These are phyloP conservation scores for Microtus agrestis DNA, from an alignment of 2,797 vertebrate genomes.

Conservation along the genomic window DNA sequence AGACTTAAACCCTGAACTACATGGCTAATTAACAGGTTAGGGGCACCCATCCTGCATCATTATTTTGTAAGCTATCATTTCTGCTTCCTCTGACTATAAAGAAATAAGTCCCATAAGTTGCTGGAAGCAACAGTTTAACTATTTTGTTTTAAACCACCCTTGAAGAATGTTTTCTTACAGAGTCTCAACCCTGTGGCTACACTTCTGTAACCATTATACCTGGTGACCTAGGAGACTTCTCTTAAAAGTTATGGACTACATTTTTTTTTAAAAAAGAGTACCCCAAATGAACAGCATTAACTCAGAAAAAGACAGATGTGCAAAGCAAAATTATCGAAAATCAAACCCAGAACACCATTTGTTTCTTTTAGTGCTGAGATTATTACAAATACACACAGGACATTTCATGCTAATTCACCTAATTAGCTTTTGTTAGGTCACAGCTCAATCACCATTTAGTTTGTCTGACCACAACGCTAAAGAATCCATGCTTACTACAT, in stretches of 20 bases:
- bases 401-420: background rate
- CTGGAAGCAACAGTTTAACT: background rate
- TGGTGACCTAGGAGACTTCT: background rate
- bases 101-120: background rate
- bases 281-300: background rate
- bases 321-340: background rate
- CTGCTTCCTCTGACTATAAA: background rate
- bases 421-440: background rate
- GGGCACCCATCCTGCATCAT: background rate
- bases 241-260: background rate
- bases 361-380: background rate
- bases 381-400: background rate
- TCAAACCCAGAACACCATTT: background rate
- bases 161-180: background rate
- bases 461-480: background rate
- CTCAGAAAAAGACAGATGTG: background rate
- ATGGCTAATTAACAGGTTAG: background rate
- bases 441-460: background rate
- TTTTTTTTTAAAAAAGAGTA: background rate
- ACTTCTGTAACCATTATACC: background rate
- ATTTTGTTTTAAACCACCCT: background rate
- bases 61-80: background rate
- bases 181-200: background rate
- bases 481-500: background rate
- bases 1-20: background rate